Evolutionary conservation across 1,140 invertebrate genomes (phyloP), one percentile per base, ranked within the genome.

Genomic region (Eriosoma lanigerum): DNA sequence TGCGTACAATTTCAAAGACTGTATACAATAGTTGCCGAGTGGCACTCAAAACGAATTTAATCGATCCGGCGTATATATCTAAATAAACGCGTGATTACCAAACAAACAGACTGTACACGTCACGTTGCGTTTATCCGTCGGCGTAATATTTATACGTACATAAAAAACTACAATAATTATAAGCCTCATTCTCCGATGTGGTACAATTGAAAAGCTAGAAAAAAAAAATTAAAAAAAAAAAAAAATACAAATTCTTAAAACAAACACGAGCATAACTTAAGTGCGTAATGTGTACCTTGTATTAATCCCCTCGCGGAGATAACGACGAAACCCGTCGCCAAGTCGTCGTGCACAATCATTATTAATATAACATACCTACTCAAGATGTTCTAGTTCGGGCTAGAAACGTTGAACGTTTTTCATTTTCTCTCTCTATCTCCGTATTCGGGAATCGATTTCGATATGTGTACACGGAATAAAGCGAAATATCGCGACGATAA

Each of bases 161-260:
- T 21, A 46, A 66, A 66, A 44, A 8, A 4, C 3, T 38, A 38
- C 3, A 66, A 44, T 24, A 32, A 29, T 60, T 29, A 46, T 66
- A 66, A 66, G 64, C 38, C n/a, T 38, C 8, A 38, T 38, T 38
- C 8, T 66, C 19, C 64, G 38, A 66, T 19, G 8, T 38, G 13
- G 19, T 46, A 66, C 24, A 66, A 44, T 66, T 66, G 64, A 48
- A 48, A 68, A 46, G 66, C 6, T 48, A 12, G 32, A 38, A 38
- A 38, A 38, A 38, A 38, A 38, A 46, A 68, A 68, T 24, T 48
- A 68, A 38, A 38, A 38, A 4, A 8, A 46, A 68, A 48, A 48
- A 68, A 68, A 68, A 68, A 68, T 58, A 38, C 66, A 68, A 68
- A 68, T 58, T 44, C 66, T 68, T 46, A 68, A 68, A 68, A 24